These are phyloP conservation scores for Chironex yamaguchii DNA, from an alignment of 30 jellyfish, hydroid and myxozoan genomes.

Conservation along the genomic window DNA sequence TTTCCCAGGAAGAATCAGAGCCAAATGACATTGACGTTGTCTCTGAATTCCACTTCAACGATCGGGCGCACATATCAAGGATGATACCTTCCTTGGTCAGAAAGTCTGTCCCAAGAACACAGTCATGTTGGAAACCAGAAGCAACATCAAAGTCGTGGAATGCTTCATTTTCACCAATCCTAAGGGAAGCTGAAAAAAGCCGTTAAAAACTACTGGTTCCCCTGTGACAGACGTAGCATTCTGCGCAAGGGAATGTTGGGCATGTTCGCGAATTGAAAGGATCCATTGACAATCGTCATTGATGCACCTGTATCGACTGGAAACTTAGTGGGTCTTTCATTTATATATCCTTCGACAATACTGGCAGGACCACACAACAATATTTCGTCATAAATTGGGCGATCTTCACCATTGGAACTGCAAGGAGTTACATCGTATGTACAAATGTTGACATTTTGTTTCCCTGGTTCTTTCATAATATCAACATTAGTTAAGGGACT, in stretches of 20 bases:
- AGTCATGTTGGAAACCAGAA: conserved; percentile 56
- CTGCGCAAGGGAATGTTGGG: conserved; percentile 28
- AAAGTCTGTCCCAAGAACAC: too few relatives aligned
- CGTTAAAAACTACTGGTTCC: conserved; percentile 55
- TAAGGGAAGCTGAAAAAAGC: conserved; percentile 54
- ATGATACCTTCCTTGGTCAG: too few relatives aligned
- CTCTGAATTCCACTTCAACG: too few relatives aligned
- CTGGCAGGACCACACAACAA: conserved; percentile 49
- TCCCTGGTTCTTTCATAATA: too few relatives aligned
- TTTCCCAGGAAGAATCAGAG: too few relatives aligned
- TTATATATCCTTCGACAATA: conserved; percentile 20
- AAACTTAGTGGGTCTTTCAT: conserved; percentile 35
- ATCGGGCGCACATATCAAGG: too few relatives aligned
- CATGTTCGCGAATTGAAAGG: conserved; percentile 18
- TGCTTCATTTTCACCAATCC: conserved; percentile 62
- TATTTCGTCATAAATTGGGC: too few relatives aligned
- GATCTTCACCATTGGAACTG: too few relatives aligned
- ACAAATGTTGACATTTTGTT: too few relatives aligned
- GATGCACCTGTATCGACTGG: conserved; percentile 58
- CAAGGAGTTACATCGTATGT: too few relatives aligned
- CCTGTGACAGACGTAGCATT: conserved; percentile 69
- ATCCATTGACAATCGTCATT: conserved; percentile 53
- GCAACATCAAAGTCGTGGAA: conserved; percentile 64
- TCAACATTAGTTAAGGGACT: too few relatives aligned
- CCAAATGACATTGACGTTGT: too few relatives aligned